Conservation (phyloP, 2,797 vertebrate species). For the Hapalemur alaotrensis region DNA sequence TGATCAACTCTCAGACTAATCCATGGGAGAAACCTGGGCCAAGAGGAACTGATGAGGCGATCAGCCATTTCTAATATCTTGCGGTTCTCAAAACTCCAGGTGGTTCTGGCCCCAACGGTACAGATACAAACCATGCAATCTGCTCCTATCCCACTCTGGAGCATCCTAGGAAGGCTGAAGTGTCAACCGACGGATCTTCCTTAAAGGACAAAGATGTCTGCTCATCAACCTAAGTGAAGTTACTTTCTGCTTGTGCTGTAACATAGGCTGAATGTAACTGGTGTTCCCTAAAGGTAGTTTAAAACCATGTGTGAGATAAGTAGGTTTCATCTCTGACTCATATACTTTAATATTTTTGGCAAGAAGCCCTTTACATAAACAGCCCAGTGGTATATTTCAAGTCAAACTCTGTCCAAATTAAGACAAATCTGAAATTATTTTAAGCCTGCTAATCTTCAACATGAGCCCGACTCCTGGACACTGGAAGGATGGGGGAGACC, state of each 20-base stretch:
- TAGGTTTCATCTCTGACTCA: constrained; percentile 58
- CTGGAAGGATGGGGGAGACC: not conserved
- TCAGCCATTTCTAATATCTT: not conserved
- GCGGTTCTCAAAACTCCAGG: not conserved
- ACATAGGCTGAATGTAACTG: not conserved
- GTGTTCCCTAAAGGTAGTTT: constrained; percentile 6
- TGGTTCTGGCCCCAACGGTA: not conserved
- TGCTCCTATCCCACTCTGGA: not conserved
- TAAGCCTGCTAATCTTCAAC: constrained; percentile 55
- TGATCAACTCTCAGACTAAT: not conserved
- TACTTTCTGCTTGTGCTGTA: not conserved
- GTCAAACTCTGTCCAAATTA: constrained; percentile 55
- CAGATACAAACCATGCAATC: not conserved
- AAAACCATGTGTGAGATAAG: constrained; percentile 56
- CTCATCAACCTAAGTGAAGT: not conserved
- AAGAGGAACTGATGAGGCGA: not conserved
- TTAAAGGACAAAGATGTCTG: not conserved
- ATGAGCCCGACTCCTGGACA: constrained; percentile 10
- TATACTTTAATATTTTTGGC: constrained; percentile 56
- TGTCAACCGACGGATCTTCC: not conserved
- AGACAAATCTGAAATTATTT: constrained; percentile 63
- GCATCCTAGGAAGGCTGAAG: not conserved
- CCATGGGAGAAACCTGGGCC: not conserved
- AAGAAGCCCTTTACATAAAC: constrained; percentile 61
- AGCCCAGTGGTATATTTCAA: constrained; percentile 34